Evolutionary conservation across 2,888 invertebrate genomes (phyloP).

Genomic region (Lasioglossum pauxillum): DNA sequence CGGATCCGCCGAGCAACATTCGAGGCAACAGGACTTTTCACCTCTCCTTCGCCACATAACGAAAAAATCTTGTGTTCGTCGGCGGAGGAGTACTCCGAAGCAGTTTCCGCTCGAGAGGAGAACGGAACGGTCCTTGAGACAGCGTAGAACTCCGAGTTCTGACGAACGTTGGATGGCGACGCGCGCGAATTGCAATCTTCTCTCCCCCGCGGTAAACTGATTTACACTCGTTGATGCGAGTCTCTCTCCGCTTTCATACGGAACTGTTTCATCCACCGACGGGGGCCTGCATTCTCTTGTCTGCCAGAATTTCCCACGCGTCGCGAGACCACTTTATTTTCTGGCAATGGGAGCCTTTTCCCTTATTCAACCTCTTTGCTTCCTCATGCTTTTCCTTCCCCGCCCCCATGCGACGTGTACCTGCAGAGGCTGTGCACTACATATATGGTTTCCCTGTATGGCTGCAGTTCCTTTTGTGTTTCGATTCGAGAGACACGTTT

Average conservation of each 20-base stretch:
- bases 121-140: neutral
- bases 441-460: neutral
- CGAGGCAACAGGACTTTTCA: neutral
- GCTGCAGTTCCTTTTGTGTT: slow-evolving; percentile 22
- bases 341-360: slow-evolving; percentile 64
- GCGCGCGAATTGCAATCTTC: slow-evolving; percentile 55
- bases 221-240: slow-evolving; percentile 58
- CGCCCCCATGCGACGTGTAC: slow-evolving; percentile 20
- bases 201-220: slow-evolving; percentile 56
- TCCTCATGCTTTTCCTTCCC: slow-evolving; percentile 6
- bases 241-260: slow-evolving; percentile 49
- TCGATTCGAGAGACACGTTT: slow-evolving; percentile 64
- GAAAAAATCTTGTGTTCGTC: neutral
- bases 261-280: slow-evolving; percentile 57
- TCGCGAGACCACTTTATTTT: slow-evolving; percentile 71
- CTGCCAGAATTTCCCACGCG: slow-evolving; percentile 71
- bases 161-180: slow-evolving; percentile 13
- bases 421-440: neutral
- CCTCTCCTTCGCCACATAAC: neutral
- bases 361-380: slow-evolving; percentile 59
- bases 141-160: slow-evolving; percentile 10
- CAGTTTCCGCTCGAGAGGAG: slow-evolving; percentile 10
- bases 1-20: neutral
- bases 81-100: neutral
- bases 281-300: slow-evolving; percentile 49